Conservation (phyloP, 2,888 invertebrate genomes). For the Thera obeliscata region DNA sequence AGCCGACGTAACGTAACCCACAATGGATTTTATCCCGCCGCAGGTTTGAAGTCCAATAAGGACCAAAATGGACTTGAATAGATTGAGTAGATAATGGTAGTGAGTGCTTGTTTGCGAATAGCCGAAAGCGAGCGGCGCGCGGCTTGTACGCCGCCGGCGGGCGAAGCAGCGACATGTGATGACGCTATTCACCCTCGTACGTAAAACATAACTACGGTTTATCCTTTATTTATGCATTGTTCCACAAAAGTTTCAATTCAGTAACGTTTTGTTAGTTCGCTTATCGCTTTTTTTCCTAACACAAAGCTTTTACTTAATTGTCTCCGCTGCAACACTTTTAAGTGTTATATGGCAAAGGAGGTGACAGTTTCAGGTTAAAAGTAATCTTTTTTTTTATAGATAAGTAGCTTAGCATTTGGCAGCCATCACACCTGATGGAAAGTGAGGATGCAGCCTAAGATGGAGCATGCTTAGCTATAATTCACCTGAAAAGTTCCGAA, state of each 20-base stretch:
- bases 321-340: too few species aligned
- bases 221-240: slow-evolving; percentile 29
- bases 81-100: slow-evolving; percentile 49
- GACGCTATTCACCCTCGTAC: slow-evolving; percentile 37
- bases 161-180: slow-evolving; percentile 49
- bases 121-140: slow-evolving; percentile 59
- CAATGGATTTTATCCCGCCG: slow-evolving; percentile 1
- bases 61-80: slow-evolving; percentile 31
- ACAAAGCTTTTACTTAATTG: too few species aligned
- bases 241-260: slow-evolving; percentile 24
- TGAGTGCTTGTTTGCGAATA: slow-evolving; percentile 57
- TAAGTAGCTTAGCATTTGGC: too few species aligned
- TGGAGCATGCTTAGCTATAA: too few species aligned
- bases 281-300: neutral
- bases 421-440: too few species aligned
- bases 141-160: slow-evolving; percentile 71
- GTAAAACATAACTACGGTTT: slow-evolving; percentile 38
- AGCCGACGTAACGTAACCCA: slow-evolving; percentile 1
- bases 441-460: too few species aligned
- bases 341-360: too few species aligned
- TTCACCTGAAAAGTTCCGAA: too few species aligned
- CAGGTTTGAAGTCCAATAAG: slow-evolving; percentile 10
- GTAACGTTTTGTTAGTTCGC: slow-evolving; percentile 7
- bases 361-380: too few species aligned
- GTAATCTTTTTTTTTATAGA: too few species aligned